Base-by-base conservation (phyloP, 2,113 vertebrate species). In the Ptilorrhoa leucosticta region DNA sequence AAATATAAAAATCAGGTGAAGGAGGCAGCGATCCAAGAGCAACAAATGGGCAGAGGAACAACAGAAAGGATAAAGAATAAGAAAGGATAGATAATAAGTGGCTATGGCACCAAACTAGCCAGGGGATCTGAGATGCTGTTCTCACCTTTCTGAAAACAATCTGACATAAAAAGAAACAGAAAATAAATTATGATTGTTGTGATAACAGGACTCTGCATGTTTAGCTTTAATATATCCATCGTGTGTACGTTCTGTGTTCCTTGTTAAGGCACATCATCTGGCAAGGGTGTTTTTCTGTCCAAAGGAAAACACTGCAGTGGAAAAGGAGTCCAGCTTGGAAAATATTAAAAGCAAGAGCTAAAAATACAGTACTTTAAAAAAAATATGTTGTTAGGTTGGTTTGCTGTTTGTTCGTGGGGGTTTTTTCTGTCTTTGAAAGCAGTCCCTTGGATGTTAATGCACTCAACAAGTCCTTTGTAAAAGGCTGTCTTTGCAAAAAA, bases 11-110 rank as follows among this genome's bases (percentile, higher is more conserved):
- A n/a, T 14, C 21, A 30, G 15, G 51, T 33, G 56, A 75, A 71
- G 14, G 21, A 78, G 31, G 26, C 3, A 6, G 23, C 0, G 1
- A 35, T 10, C 22, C 10, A 3, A 57, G 40, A 15, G 13, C 22
- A 10, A 21, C 4, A 37, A 60, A 60, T 4, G 1, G 3, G 48
- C 5, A 50, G 53, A 45, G 17, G 9, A 39, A 39, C 31, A 22
- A 18, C 0, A 37, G 45, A 20, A 70, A 23, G 35, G 20, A 24
- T 8, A 31, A 15, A 31, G 17, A 10, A 1, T 24, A 23, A 72
- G 31, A 15, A 39, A 3, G 15, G 2, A 9, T 3, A 24, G 51
- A 1, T 13, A 33, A n/a, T 0, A 13, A 39, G 6, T 27, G 24
- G 35, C 31, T 28, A 15, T 4, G 24, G 37, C 64, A 45, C n/a